A percentile compares a stretch with the other conserved stretches of the same genome.
Conservation (phyloP, 1,140 invertebrate species). For the Listronotus bonariensis region DNA sequence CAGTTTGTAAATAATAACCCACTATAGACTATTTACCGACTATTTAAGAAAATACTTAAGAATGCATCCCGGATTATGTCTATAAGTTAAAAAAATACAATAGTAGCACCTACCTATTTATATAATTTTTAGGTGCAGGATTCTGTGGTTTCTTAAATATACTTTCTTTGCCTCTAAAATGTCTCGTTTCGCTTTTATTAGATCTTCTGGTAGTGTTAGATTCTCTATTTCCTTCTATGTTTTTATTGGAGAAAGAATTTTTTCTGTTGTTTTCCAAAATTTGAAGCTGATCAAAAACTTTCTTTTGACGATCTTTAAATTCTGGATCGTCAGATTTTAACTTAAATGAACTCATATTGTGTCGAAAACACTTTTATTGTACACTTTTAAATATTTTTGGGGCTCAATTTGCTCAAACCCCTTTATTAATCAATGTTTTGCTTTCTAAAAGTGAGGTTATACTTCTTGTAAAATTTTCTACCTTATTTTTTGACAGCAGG, state of each 20-base stretch:
- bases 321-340: slow-evolving; percentile 34
- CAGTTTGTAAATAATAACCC: too few species aligned
- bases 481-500: too few species aligned
- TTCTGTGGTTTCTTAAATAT: slow-evolving; percentile 74
- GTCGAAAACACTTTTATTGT: too few species aligned
- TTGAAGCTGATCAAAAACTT: slow-evolving; percentile 54
- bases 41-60: too few species aligned
- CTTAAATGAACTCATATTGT: slow-evolving; percentile 28
- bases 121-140: slow-evolving; percentile 55
- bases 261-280: slow-evolving; percentile 52
- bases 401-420: too few species aligned
- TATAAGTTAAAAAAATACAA: too few species aligned
- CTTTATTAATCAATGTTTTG: too few species aligned
- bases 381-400: too few species aligned
- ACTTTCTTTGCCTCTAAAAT: slow-evolving; percentile 72
- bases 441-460: too few species aligned
- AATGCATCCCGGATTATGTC: too few species aligned
- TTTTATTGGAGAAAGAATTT: slow-evolving; percentile 26
- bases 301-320: slow-evolving; percentile 54
- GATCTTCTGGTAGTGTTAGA: slow-evolving; percentile 46
- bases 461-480: too few species aligned
- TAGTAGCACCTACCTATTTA: slow-evolving; percentile 33
- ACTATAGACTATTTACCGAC: too few species aligned
- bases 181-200: slow-evolving; percentile 57
- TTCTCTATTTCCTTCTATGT: slow-evolving; percentile 50